phyloP scores from a whole-genome alignment of 2,113 vertebrate genomes.

The Corydoras sp. region DNA sequence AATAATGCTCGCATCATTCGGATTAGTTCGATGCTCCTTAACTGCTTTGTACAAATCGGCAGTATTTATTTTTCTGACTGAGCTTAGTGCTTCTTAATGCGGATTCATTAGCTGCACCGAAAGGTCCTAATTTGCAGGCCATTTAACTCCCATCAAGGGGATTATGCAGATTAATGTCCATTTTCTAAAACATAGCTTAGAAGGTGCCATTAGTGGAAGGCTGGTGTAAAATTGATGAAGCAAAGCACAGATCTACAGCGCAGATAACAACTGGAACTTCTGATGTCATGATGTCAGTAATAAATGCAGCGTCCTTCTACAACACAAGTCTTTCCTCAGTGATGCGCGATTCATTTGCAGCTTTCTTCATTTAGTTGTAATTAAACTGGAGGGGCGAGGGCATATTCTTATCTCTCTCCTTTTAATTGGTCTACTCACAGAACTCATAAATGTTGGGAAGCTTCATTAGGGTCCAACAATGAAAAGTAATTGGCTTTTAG shows the following conservation, averaged over 20 bases:
- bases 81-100: neutral
- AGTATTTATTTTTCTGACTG: conserved; percentile 46
- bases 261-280: neutral
- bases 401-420: conserved; percentile 21
- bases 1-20: too few relatives aligned
- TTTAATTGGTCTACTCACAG: conserved; percentile 8
- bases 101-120: conserved; percentile 51
- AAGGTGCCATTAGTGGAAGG: neutral
- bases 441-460: conserved; percentile 23
- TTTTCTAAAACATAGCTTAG: neutral
- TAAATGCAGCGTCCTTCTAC: too few relatives aligned
- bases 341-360: conserved; percentile 11
- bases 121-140: conserved; percentile 45
- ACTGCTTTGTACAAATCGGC: conserved; percentile 35
- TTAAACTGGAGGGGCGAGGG: conserved; percentile 16
- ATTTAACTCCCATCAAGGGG: conserved; percentile 10
- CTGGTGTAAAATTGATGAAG: conserved; percentile 6
- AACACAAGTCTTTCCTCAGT: neutral
- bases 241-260: neutral
- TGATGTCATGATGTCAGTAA: neutral
- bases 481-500: conserved; percentile 24
- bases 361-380: conserved; percentile 14
- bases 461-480: conserved; percentile 23
- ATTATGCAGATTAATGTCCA: conserved; percentile 6
- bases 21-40: too few relatives aligned